These are phyloP conservation scores for Pterostichus madidus DNA, from an alignment of 2,888 invertebrate genomes.

Conservation along the genomic window DNA sequence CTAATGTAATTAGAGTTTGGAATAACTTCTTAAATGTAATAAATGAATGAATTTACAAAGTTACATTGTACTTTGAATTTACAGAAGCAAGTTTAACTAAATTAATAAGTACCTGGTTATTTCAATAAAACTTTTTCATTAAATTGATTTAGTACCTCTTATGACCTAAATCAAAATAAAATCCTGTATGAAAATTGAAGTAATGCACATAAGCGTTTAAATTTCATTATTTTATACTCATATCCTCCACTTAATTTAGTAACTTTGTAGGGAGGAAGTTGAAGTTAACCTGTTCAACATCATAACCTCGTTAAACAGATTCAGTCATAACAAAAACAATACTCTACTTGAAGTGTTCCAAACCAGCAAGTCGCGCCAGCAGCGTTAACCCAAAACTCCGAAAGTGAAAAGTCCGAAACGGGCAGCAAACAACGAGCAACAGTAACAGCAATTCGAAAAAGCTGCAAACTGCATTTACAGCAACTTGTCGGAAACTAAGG, in stretches of 20 bases:
- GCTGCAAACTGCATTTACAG: conserved; percentile 35
- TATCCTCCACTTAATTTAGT: neutral
- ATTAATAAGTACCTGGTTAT: no score
- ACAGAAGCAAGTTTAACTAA: no score
- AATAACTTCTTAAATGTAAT: no score
- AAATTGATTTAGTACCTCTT: no score
- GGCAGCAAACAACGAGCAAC: neutral
- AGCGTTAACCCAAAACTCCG: neutral
- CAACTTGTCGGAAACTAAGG: conserved; percentile 19
- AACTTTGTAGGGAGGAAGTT: conserved; percentile 2
- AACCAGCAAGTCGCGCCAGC: neutral
- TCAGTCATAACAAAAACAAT: conserved; percentile 7
- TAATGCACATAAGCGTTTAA: neutral
- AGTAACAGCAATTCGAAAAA: conserved; percentile 22
- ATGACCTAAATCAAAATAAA: no score
- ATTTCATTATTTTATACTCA: neutral
- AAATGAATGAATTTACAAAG: no score
- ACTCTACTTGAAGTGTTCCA: neutral
- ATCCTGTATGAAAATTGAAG: no score
- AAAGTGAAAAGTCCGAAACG: conserved; percentile 35
- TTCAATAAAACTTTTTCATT: neutral
- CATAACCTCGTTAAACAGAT: conserved; percentile 19
- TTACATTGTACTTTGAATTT: no score
- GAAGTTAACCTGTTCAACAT: conserved; percentile 16
- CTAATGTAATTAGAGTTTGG: no score